Evolutionary conservation across 2,113 vertebrate species (phyloP).

Genomic region (Peromyscus californicus): DNA sequence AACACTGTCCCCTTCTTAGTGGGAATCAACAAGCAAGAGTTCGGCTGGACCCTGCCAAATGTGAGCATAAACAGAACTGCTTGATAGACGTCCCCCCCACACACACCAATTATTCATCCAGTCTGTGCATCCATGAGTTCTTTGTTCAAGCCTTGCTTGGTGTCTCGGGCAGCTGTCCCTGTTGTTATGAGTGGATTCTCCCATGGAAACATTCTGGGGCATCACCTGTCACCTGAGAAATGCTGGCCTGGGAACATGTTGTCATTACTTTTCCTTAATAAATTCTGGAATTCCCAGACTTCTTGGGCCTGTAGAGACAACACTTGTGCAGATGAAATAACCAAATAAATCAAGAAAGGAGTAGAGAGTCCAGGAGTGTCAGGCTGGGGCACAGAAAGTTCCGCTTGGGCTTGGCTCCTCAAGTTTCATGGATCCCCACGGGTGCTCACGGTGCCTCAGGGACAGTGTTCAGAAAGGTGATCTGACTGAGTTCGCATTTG

Average conservation of each 20-base stretch:
- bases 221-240: not conserved
- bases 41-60: conserved; percentile 61
- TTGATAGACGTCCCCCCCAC: not conserved
- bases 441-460: not conserved
- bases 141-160: too few relatives aligned
- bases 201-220: not conserved
- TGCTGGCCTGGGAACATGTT: not conserved
- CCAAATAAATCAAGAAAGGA: fast-evolving
- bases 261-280: not conserved
- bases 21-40: conserved; percentile 75
- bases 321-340: not conserved
- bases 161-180: not conserved
- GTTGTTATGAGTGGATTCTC: not conserved
- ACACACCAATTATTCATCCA: not conserved
- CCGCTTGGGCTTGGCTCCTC: fast-evolving
- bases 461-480: not conserved
- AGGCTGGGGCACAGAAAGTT: too few relatives aligned
- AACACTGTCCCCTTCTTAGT: not conserved
- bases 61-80: conserved; percentile 37
- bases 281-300: not conserved
- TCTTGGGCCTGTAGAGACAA: not conserved
- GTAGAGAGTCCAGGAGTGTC: not conserved
- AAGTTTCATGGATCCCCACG: too few relatives aligned
- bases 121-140: not conserved
- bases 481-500: not conserved